A percentile compares a stretch with the other conserved stretches of the same genome.
These are phyloP conservation scores for Argynnis bischoffii DNA, from an alignment of 2,888 invertebrate genomes.

Conservation along the genomic window DNA sequence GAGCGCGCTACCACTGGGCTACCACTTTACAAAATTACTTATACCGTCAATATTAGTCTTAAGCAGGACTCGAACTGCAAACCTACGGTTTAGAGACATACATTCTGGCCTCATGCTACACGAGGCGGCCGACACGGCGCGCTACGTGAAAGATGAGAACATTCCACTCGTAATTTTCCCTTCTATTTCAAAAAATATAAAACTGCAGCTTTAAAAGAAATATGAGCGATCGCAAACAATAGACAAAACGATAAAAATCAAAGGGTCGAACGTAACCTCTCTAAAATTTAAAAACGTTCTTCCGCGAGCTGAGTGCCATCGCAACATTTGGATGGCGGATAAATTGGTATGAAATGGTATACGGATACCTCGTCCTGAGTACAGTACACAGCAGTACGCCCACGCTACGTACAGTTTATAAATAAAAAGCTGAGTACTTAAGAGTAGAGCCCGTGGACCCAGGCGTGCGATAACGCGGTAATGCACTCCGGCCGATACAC, in stretches of 20 bases:
- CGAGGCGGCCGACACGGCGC: neutral
- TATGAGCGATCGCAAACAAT: conserved; percentile 16
- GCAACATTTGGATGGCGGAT: neutral
- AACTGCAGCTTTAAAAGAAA: conserved; percentile 13
- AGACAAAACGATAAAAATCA: conserved; percentile 6
- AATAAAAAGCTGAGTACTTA: neutral
- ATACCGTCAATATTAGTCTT: too few species aligned
- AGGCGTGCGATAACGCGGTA: conserved; percentile 5
- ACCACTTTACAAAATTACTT: too few species aligned
- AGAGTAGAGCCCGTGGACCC: too few species aligned
- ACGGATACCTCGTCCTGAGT: too few species aligned
- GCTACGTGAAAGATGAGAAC: neutral
- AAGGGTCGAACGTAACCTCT: conserved; percentile 1
- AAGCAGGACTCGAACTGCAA: too few species aligned
- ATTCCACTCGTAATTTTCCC: conserved; percentile 1
- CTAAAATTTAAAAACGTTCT: conserved; percentile 2
- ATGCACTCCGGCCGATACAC: conserved; percentile 9
- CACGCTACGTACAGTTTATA: neutral
- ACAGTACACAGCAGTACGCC: too few species aligned
- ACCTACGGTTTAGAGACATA: too few species aligned
- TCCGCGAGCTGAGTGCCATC: neutral
- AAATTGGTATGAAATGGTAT: too few species aligned
- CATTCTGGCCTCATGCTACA: neutral
- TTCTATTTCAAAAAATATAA: conserved; percentile 9
- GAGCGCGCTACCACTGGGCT: too few species aligned